Evolutionary conservation across 2,888 invertebrate species (phyloP).

Genomic region (Zhengitettix transpicula): DNA sequence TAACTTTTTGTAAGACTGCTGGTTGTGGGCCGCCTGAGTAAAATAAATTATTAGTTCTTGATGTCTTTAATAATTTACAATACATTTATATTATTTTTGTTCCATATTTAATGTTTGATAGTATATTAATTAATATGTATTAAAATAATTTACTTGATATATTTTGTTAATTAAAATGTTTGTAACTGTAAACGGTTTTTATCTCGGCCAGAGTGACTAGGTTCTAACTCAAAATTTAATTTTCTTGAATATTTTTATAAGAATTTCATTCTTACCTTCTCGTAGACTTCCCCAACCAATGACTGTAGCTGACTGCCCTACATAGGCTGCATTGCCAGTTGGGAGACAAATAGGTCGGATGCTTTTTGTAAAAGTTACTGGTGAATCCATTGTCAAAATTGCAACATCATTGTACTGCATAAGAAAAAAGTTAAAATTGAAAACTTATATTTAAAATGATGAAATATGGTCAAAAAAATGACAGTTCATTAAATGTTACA

Average conservation of each 20-base stretch:
- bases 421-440: no score
- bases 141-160: no score
- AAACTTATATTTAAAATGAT: background rate
- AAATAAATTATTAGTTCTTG: background rate
- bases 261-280: constrained; percentile 39
- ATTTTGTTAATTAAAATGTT: no score
- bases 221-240: background rate
- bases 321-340: constrained; percentile 33
- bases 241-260: background rate
- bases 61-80: no score
- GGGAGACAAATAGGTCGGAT: constrained; percentile 70
- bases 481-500: no score
- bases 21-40: constrained; percentile 64
- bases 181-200: no score
- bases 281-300: constrained; percentile 78
- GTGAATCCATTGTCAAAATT: constrained; percentile 58
- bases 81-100: no score
- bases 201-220: background rate
- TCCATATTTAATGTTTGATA: no score
- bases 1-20: constrained; percentile 62
- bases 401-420: constrained; percentile 69
- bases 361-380: constrained; percentile 51
- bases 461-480: no score
- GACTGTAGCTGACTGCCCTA: constrained; percentile 58
- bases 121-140: no score